Evolutionary conservation across 1,140 invertebrate genomes (phyloP).

Genomic region (Lordiphosa mommai): DNA sequence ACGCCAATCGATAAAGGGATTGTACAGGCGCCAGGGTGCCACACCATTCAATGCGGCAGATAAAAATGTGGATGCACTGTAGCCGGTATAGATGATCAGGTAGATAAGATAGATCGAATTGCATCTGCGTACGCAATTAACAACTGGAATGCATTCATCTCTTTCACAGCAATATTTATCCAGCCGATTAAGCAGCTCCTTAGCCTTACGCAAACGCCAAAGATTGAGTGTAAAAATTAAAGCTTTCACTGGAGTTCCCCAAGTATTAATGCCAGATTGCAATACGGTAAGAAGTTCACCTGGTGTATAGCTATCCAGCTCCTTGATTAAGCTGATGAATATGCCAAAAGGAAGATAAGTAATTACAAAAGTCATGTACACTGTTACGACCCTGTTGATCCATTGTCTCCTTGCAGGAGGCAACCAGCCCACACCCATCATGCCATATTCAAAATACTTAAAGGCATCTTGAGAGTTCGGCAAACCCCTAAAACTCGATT

Average conservation of each 20-base stretch:
- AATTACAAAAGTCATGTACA: not conserved
- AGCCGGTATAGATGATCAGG: constrained; percentile 8
- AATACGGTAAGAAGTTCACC: constrained; percentile 29
- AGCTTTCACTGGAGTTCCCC: constrained; percentile 15
- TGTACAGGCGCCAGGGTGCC: constrained; percentile 33
- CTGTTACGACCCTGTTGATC: not conserved
- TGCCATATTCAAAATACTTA: constrained; percentile 17
- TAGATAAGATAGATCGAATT: constrained; percentile 29
- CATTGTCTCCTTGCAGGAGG: not conserved
- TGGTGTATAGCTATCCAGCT: constrained; percentile 20
- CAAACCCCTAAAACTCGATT: no score
- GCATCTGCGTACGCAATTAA: constrained; percentile 19
- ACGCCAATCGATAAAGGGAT: constrained; percentile 31
- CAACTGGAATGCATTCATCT: constrained; percentile 19
- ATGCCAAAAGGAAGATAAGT: constrained; percentile 22
- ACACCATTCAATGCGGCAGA: not conserved
- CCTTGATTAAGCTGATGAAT: constrained; percentile 19
- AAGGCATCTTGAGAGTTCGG: constrained; percentile 23
- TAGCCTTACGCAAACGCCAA: constrained; percentile 8
- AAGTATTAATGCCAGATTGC: constrained; percentile 27
- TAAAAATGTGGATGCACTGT: constrained; percentile 12
- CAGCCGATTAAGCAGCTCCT: constrained; percentile 12
- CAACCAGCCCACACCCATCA: constrained; percentile 31
- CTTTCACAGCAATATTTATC: constrained; percentile 17
- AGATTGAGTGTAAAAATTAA: not conserved